Conservation (phyloP, 1,140 invertebrate species). For the Plodia interpunctella region DNA sequence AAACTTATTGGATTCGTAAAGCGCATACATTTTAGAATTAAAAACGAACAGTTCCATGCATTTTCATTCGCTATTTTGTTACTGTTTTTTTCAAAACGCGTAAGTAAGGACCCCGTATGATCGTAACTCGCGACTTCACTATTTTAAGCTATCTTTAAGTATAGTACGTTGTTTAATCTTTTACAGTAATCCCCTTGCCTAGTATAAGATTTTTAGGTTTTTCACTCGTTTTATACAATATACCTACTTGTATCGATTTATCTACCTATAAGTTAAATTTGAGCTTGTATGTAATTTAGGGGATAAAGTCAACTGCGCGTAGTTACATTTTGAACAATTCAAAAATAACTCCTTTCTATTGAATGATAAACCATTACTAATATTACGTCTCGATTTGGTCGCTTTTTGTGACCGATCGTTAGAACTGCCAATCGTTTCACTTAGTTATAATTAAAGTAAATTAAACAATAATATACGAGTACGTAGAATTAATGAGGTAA, state of each 20-base stretch:
- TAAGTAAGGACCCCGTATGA: constrained; percentile 2
- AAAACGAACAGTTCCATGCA: background rate
- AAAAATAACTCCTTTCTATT: constrained; percentile 21
- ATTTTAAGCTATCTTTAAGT: constrained; percentile 72
- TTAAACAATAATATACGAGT: constrained; percentile 49
- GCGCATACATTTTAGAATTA: background rate
- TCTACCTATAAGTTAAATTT: constrained; percentile 69
- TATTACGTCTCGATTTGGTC: constrained; percentile 30
- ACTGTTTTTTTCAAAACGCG: background rate
- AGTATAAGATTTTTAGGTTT: constrained; percentile 71
- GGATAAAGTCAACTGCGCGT: constrained; percentile 29
- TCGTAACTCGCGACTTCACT: constrained; percentile 24
- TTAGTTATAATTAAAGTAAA: constrained; percentile 46
- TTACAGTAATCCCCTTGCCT: constrained; percentile 68
- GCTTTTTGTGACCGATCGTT: constrained; percentile 24
- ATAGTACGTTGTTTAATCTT: constrained; percentile 63
- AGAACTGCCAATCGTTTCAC: constrained; percentile 67
- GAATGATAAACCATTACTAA: constrained; percentile 21
- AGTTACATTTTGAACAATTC: constrained; percentile 25
- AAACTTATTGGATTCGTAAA: constrained; percentile 15
- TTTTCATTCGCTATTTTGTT: constrained; percentile 12
- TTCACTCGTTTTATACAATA: constrained; percentile 76
- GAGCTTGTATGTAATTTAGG: constrained; percentile 63
- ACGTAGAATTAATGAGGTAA: constrained; percentile 62
- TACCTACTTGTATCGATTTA: constrained; percentile 64